These are phyloP conservation scores for Cacoxenus indagator DNA, from an alignment of 2,888 invertebrate genomes.

Conservation along the genomic window DNA sequence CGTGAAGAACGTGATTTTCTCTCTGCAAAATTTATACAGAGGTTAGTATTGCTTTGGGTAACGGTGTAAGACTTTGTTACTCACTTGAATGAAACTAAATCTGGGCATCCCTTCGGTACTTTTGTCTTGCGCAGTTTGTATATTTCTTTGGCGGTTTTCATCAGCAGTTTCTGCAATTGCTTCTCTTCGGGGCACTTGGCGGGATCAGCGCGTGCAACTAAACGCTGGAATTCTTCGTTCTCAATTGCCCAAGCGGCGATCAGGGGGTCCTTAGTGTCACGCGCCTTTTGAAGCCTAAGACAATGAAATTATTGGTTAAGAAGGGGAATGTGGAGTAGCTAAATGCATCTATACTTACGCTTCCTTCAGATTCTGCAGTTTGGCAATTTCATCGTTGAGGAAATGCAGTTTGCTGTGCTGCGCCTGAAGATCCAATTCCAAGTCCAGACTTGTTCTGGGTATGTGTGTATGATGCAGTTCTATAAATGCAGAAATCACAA, in stretches of 20 bases:
- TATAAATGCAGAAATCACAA: constrained; percentile 2
- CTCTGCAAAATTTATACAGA: constrained; percentile 75
- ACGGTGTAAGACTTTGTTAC: constrained; percentile 62
- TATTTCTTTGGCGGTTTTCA: constrained; percentile 91
- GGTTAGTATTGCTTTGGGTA: rapidly evolving
- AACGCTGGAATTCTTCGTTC: constrained; percentile 86
- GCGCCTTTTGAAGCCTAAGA: constrained; percentile 84
- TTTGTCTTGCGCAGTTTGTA: constrained; percentile 89
- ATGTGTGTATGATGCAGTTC: constrained; percentile 74
- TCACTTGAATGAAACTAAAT: constrained; percentile 93
- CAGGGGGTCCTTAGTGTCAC: constrained; percentile 84
- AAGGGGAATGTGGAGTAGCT: not conserved
- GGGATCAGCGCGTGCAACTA: constrained; percentile 72
- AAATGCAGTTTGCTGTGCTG: constrained; percentile 88
- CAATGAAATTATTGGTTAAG: not conserved
- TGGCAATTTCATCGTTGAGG: constrained; percentile 85
- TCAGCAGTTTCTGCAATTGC: constrained; percentile 82
- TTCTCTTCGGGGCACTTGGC: constrained; percentile 73
- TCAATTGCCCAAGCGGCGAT: constrained; percentile 89
- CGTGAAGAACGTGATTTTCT: constrained; percentile 97
- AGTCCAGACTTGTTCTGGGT: constrained; percentile 89
- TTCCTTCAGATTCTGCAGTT: constrained; percentile 85
- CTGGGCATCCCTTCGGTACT: constrained; percentile 89
- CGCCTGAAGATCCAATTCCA: constrained; percentile 92
- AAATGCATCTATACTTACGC: constrained; percentile 68